These are phyloP conservation scores for Drosophila neocordata DNA, from an alignment of 1,140 invertebrate genomes.

Conservation along the genomic window DNA sequence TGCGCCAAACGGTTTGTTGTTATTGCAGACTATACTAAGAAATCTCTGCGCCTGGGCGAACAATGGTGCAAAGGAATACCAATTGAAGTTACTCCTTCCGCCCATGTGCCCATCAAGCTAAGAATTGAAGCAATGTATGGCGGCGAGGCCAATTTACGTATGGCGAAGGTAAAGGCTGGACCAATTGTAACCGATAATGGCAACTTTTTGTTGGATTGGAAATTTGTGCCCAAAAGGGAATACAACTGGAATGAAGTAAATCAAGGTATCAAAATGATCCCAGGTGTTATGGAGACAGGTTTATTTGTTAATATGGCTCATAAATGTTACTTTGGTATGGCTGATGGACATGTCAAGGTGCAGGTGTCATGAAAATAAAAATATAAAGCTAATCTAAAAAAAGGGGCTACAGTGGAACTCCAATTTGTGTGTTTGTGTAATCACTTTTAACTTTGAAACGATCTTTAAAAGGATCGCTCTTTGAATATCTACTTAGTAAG, in stretches of 20 bases:
- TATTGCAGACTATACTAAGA: conserved; percentile 97
- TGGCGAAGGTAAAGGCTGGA: conserved; percentile 94
- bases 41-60: conserved; percentile 91
- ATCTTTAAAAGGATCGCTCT: too few species aligned
- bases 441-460: too few species aligned
- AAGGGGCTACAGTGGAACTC: too few species aligned
- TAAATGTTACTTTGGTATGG: conserved; percentile 94
- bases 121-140: conserved; percentile 90
- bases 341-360: conserved; percentile 91
- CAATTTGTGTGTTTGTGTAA: too few species aligned
- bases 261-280: conserved; percentile 89
- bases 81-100: conserved; percentile 96
- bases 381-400: too few species aligned
- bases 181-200: conserved; percentile 99
- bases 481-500: too few species aligned
- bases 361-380: conserved; percentile 61
- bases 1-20: conserved; percentile 92
- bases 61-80: conserved; percentile 97
- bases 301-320: conserved; percentile 96
- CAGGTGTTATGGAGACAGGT: conserved; percentile 98
- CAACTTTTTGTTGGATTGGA: conserved; percentile 98
- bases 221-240: conserved; percentile 87
- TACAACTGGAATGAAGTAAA: conserved; percentile 91
- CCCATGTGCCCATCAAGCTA: conserved; percentile 90
- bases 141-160: conserved; percentile 89